Conservation (phyloP, 2,113 vertebrate species). For the Mystacornis crossleyi region DNA sequence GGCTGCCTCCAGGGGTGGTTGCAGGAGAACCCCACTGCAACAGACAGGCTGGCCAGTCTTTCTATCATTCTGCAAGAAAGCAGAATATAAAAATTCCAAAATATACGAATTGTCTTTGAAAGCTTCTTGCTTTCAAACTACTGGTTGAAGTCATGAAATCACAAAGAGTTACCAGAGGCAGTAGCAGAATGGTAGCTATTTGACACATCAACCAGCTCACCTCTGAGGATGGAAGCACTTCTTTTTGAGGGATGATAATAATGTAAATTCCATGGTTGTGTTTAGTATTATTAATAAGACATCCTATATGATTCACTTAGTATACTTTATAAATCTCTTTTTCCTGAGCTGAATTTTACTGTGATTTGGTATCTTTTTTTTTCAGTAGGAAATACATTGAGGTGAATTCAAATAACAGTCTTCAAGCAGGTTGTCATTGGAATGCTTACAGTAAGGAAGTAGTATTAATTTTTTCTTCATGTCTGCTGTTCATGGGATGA, state of each 20-base stretch:
- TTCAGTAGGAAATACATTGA: background rate
- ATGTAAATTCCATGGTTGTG: background rate
- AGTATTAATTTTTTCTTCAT: background rate
- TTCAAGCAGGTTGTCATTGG: background rate
- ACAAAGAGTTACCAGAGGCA: background rate
- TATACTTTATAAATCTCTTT: background rate
- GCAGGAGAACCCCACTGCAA: no score
- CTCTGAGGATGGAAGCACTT: background rate
- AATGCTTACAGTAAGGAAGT: background rate
- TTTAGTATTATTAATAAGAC: background rate
- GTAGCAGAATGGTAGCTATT: background rate
- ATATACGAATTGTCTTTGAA: background rate
- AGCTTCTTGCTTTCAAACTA: background rate
- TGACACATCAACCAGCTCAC: background rate
- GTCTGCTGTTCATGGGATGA: background rate
- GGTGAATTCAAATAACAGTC: background rate
- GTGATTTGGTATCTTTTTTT: background rate
- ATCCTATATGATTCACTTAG: background rate
- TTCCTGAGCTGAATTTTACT: background rate
- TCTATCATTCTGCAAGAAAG: background rate
- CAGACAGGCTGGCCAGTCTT: background rate
- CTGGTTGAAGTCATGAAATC: background rate
- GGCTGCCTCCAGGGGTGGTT: no score
- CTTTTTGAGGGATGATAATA: background rate
- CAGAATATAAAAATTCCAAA: background rate